Percentiles rank a stretch among this genome's conserved stretches.
phyloP scores from a whole-genome alignment of 2,888 invertebrate species.

The Volucella zonaria region DNA sequence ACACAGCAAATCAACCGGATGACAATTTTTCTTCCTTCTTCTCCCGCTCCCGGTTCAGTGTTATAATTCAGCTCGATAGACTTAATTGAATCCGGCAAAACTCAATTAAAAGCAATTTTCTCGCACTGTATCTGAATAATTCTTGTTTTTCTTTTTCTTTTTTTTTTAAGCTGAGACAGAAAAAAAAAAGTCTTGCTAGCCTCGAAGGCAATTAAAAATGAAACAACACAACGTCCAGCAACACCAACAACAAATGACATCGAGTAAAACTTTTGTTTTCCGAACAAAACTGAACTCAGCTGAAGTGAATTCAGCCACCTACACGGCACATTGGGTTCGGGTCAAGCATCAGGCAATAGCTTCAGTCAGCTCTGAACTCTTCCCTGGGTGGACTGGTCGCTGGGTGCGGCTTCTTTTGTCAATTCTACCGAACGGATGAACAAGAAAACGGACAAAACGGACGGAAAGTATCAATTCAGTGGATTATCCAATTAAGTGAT shows the following conservation, averaged over 20 bases:
- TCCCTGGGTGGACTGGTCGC: not conserved
- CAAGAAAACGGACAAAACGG: not conserved
- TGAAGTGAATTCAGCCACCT: conserved; percentile 25
- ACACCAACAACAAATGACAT: conserved; percentile 6
- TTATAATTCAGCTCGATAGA: conserved; percentile 44
- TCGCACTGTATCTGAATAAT: conserved; percentile 20
- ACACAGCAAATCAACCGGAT: conserved; percentile 40
- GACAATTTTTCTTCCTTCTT: conserved; percentile 26
- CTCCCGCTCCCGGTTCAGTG: conserved; percentile 1
- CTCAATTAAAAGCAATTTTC: conserved; percentile 67
- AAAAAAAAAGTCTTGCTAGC: conserved; percentile 22
- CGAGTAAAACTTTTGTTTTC: conserved; percentile 37
- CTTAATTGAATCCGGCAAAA: conserved; percentile 65
- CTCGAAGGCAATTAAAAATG: conserved; percentile 56
- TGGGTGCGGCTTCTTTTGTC: conserved; percentile 8
- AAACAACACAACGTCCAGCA: conserved; percentile 22
- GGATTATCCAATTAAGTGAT: conserved; percentile 72
- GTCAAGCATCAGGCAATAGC: too few species aligned
- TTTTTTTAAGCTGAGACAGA: not conserved
- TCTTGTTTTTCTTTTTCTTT: not conserved
- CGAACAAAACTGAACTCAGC: conserved; percentile 16
- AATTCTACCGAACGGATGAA: not conserved
- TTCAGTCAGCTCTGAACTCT: conserved; percentile 19
- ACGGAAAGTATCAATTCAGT: conserved; percentile 73
- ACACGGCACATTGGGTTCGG: conserved; percentile 32